phyloP scores from a whole-genome alignment of 2,888 invertebrate genomes.

The Nysson spinosus region DNA sequence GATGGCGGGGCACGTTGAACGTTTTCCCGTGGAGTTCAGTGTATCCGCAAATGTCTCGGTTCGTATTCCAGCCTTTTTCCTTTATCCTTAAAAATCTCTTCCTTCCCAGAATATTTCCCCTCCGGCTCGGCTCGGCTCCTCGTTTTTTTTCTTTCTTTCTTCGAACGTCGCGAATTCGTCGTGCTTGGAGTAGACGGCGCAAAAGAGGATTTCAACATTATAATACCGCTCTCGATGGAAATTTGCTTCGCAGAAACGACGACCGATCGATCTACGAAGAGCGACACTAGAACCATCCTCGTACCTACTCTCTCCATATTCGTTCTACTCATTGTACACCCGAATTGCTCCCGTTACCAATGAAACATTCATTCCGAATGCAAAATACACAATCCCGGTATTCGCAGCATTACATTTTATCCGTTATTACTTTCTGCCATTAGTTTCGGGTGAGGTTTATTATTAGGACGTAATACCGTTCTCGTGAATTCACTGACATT shows the following conservation, averaged over 20 bases:
- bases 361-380: background rate
- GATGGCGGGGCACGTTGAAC: background rate
- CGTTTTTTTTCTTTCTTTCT: background rate
- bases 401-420: background rate
- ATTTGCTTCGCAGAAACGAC: conserved; percentile 15
- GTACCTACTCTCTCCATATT: background rate
- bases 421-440: background rate
- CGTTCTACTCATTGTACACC: background rate
- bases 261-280: background rate
- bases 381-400: background rate
- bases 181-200: background rate
- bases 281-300: background rate
- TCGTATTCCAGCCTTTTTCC: conserved; percentile 4
- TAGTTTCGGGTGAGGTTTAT: background rate
- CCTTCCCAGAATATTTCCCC: conserved; percentile 5
- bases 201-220: conserved; percentile 22
- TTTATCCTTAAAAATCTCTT: conserved; percentile 7
- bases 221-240: conserved; percentile 25
- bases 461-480: background rate
- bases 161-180: background rate
- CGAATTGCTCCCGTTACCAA: background rate
- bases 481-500: no score
- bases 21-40: background rate
- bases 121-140: background rate
- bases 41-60: conserved; percentile 6